A percentile compares a stretch with the other conserved stretches of the same genome.
These are phyloP conservation scores for Calephelis virginiensis DNA, from an alignment of 1,140 invertebrate genomes.

Conservation along the genomic window DNA sequence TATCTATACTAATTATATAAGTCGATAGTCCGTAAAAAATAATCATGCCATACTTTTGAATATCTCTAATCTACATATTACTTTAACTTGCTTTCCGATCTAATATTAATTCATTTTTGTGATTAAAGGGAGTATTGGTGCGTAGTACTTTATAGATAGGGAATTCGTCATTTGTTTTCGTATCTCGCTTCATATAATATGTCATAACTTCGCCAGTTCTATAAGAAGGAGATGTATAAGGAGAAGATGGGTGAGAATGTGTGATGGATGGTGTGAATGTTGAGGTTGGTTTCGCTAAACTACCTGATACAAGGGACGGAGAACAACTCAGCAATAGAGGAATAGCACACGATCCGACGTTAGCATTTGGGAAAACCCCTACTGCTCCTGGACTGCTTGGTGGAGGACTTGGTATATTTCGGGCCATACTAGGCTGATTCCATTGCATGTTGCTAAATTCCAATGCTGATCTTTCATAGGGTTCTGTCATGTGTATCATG, in stretches of 20 bases:
- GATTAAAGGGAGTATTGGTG: constrained; percentile 27
- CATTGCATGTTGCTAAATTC: constrained; percentile 29
- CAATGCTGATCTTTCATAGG: constrained; percentile 31
- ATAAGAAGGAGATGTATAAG: constrained; percentile 44
- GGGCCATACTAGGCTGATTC: constrained; percentile 25
- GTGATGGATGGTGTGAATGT: constrained; percentile 20
- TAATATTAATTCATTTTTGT: constrained; percentile 31
- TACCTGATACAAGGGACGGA: constrained; percentile 59
- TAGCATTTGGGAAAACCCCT: constrained; percentile 59
- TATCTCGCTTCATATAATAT: constrained; percentile 54
- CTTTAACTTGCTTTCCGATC: constrained; percentile 31
- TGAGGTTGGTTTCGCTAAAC: constrained; percentile 44
- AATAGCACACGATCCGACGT: constrained; percentile 53
- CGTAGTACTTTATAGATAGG: constrained; percentile 24
- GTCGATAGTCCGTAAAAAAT: background rate
- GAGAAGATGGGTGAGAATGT: background rate
- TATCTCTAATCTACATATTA: background rate
- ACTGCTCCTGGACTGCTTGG: constrained; percentile 39
- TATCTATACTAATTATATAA: background rate
- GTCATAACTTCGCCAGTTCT: constrained; percentile 45
- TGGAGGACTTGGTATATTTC: constrained; percentile 21
- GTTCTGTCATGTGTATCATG: constrained; percentile 40
- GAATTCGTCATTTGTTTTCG: constrained; percentile 37
- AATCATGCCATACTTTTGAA: background rate
- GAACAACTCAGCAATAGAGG: constrained; percentile 63